These are phyloP conservation scores for Neodiprion fabricii DNA, from an alignment of 1,140 invertebrate genomes.

Conservation along the genomic window DNA sequence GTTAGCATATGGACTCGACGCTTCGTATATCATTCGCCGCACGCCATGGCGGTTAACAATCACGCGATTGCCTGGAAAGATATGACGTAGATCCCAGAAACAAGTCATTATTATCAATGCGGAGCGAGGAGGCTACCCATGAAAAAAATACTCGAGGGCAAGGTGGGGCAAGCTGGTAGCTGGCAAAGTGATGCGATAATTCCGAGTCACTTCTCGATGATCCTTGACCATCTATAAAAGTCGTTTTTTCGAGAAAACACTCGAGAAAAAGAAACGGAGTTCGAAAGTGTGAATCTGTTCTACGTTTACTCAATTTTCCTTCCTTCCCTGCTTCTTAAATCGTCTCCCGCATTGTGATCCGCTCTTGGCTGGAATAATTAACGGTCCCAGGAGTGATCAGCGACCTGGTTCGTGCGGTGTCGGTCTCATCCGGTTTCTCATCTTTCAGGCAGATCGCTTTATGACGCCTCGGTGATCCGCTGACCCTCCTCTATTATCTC, in stretches of 20 bases:
- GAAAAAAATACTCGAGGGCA: background rate
- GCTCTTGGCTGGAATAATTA: background rate
- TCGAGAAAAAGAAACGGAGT: background rate
- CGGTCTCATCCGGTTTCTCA: background rate
- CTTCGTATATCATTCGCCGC: background rate
- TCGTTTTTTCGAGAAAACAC: background rate
- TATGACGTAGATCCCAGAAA: background rate
- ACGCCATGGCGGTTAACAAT: background rate
- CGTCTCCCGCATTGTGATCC: background rate
- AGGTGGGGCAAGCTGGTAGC: background rate
- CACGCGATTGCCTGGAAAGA: background rate
- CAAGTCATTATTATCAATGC: background rate
- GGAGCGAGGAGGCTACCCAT: background rate
- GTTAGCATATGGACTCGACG: background rate
- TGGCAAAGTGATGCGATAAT: background rate
- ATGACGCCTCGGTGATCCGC: background rate
- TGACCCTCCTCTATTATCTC: background rate
- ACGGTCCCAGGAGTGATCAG: background rate
- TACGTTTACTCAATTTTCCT: too few species aligned
- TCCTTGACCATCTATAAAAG: background rate
- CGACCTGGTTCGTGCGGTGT: slow-evolving; percentile 1
- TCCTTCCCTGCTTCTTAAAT: background rate
- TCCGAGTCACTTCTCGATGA: background rate
- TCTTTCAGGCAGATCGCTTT: slow-evolving; percentile 1
- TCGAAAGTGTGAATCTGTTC: too few species aligned